These are phyloP conservation scores for Atrichornis clamosus DNA, from an alignment of 2,113 vertebrate genomes.

Conservation along the genomic window DNA sequence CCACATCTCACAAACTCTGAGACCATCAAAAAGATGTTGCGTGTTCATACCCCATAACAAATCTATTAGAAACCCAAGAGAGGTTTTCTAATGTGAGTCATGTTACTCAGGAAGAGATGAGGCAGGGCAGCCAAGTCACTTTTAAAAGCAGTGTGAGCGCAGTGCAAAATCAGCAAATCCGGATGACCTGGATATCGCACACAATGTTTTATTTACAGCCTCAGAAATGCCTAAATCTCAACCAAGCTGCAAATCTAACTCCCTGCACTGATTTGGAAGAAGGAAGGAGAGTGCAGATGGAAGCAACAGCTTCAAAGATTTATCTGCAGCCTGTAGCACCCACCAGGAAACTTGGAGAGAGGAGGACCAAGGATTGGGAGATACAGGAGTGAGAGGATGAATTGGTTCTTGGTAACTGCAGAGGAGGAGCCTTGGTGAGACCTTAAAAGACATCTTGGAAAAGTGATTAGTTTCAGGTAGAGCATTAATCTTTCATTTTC, in stretches of 20 bases:
- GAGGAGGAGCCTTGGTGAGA: neutral
- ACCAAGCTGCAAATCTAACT: neutral
- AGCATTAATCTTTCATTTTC: neutral
- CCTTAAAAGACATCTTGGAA: neutral
- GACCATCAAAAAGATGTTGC: neutral
- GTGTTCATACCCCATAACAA: neutral
- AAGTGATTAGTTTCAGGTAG: neutral
- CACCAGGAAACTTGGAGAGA: neutral
- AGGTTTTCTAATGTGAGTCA: neutral
- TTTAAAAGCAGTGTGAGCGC: neutral
- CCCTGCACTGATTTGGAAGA: neutral
- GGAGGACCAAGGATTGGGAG: neutral
- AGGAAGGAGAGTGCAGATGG: neutral
- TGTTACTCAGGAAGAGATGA: neutral
- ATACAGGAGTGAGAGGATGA: neutral
- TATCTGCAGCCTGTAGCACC: neutral
- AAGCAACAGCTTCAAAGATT: neutral
- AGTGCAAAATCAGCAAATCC: neutral
- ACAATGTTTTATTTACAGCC: neutral
- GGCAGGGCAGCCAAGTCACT: neutral
- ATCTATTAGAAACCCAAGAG: neutral
- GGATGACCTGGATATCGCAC: accelerated
- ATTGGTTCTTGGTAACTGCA: neutral
- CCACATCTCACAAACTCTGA: neutral
- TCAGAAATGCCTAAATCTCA: neutral